Base-by-base conservation (phyloP, 2,888 invertebrate genomes). In the Amblyteles armatorius region DNA sequence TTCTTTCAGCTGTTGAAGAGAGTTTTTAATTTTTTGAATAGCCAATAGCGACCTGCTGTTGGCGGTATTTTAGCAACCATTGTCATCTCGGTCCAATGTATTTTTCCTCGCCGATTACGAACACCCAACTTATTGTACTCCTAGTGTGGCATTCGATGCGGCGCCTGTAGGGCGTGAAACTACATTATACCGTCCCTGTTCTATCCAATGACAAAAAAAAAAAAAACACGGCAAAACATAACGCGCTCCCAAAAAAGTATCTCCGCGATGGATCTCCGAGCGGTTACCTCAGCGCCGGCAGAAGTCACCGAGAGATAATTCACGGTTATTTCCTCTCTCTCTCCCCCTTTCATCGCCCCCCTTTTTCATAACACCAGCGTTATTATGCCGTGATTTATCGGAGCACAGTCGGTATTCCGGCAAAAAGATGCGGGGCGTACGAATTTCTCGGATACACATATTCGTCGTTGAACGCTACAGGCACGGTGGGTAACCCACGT, bases 371-470 rank as follows among this genome's bases (percentile, higher is more conserved):
- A 22, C 63, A 33, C 19, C 22, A 60, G 65, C 44, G 73, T 63
- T 69, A 84, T 72, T 48, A 29, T 78, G 69, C 48, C 26, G 13
- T 36, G 69, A 84, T 81, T 84, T 81, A 84, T 84, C 65, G 69
- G 16, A 40, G 40, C 11, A 11, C 40, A 40, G 40, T 40, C 40
- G 40, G 65, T 50, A 65, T 73, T 60, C 50, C 1, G 19, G 44
- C 63, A 74, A 84, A 84, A 81, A 84, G 68, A 74, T 57, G 40
- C 63, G 36, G 65, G 44, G 68, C 69, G 55, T 68, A 74, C 63
- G 78, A 79, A 81, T 81, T 65, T 74, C 29, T 63, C 69, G 22
- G n/a, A 78, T 60, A 44, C 29, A 57, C 36, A 72, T 22, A 55
- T 57, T 44, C 60, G 55, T 50, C 19, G 9, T 13, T 29, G 73